Conservation (phyloP, 2,888 invertebrate species). For the Frankliniella fusca region DNA sequence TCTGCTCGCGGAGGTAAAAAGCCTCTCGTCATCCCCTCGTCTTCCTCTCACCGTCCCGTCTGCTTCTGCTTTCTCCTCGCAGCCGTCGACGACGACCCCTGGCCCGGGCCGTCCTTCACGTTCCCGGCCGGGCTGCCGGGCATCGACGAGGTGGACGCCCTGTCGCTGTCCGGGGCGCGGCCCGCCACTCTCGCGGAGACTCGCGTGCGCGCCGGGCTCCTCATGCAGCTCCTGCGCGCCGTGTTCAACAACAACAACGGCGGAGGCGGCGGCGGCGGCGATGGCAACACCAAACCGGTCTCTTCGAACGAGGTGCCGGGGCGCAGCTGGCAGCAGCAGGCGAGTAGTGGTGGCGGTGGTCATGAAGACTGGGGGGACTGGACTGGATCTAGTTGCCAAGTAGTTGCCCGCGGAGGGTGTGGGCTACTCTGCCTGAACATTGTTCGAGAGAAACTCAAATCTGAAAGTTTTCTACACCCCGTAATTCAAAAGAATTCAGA, state of each 20-base stretch:
- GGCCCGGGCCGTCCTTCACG: conserved; percentile 10
- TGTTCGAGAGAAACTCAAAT: too few relatives aligned
- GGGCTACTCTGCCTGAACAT: too few relatives aligned
- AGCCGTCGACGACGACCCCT: conserved; percentile 17
- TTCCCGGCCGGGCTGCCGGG: neutral
- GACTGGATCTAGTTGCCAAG: too few relatives aligned
- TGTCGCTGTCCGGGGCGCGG: neutral
- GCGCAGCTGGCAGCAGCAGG: neutral
- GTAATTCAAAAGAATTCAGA: too few relatives aligned
- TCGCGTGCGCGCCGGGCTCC: neutral
- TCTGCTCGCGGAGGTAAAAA: neutral
- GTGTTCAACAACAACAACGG: conserved; percentile 23
- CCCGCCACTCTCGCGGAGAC: neutral
- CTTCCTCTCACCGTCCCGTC: neutral
- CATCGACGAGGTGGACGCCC: neutral
- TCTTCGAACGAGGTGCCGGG: neutral
- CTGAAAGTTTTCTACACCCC: too few relatives aligned
- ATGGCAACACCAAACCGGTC: neutral
- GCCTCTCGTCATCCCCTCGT: neutral
- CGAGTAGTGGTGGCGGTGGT: too few relatives aligned
- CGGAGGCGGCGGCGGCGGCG: neutral
- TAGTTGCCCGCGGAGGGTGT: too few relatives aligned
- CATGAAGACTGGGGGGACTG: too few relatives aligned
- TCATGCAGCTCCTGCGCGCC: conserved; percentile 9
- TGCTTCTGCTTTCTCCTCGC: neutral